Base-by-base conservation (phyloP, 2,797 vertebrate genomes). In the Sorex maritimensis region DNA sequence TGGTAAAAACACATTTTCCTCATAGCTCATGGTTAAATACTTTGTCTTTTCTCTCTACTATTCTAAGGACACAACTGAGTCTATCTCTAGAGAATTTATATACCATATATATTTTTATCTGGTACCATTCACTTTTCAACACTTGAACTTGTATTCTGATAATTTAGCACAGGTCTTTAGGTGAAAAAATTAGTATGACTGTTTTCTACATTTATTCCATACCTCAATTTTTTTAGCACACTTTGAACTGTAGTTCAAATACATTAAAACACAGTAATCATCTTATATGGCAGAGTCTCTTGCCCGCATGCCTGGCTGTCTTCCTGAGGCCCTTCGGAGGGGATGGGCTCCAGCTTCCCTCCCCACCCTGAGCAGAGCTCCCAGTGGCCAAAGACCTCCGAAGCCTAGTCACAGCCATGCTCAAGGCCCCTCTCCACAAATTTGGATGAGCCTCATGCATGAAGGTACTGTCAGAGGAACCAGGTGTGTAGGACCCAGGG, bases 1-100 rank as follows among this genome's bases (percentile, higher is more conserved):
- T 41, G 88, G 61, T 86, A 38, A 92, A 94, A 92, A 78, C 95
- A 85, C 90, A 85, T 92, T 90, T 96, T 94, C 58, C 38, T 93
- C 55, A 55, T 68, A 80, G 74, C 55, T 95, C 82, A 55, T 15
- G 6, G 72, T 79, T 93, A 52, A 84, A 41, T 67, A 19, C 74
- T 86, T 44, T 24, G 5, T 72, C 69, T 61, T 88, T 86, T 72
- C 69, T 61, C 84, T 86, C 38, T 55, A 12, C 58, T 63, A 2
- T 84, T 78, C 65, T 71, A 38, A 81, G 52, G 58, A n/a, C 38
- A 28, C 74, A 65, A 63, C 38, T 65, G 73, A 89, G 52, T 89
- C 63, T 52, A 68, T 23, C 38, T 24, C 15, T 5, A 30, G 55
- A 58, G 26, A 38, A 77, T 52, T 84, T 65, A 28, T 74, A 63